phyloP scores from a whole-genome alignment of 2,113 vertebrate species.

The Chaetura pelagica region DNA sequence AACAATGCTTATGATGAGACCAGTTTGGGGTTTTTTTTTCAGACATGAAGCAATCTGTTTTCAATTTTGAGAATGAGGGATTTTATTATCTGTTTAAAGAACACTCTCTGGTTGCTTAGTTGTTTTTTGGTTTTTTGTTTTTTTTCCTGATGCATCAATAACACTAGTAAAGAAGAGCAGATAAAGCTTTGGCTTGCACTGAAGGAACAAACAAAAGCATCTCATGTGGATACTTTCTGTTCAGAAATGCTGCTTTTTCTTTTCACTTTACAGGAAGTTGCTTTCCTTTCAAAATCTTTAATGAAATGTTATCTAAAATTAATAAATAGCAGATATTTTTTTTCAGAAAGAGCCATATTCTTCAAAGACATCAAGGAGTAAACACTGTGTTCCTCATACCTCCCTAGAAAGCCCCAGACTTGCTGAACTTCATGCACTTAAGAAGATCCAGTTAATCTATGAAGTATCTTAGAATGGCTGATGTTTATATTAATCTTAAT shows the following conservation, averaged over 20 bases:
- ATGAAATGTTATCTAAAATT: neutral
- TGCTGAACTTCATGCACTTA: neutral
- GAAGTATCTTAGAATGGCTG: neutral
- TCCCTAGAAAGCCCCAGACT: neutral
- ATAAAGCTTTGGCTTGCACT: constrained; percentile 13
- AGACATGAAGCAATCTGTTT: constrained; percentile 65
- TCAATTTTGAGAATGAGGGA: constrained; percentile 71
- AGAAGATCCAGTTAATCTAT: neutral
- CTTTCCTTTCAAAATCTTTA: neutral
- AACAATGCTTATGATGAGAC: constrained; percentile 70
- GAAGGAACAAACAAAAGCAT: constrained; percentile 22
- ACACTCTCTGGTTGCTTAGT: constrained; percentile 37
- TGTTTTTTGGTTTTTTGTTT: neutral
- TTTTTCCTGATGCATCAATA: constrained; percentile 41
- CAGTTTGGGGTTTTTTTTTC: neutral
- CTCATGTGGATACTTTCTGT: neutral
- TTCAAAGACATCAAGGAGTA: neutral
- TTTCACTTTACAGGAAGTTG: constrained; percentile 24
- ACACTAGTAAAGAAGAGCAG: constrained; percentile 36
- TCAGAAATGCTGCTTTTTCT: constrained; percentile 23
- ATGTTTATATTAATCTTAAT: neutral
- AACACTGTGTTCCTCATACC: neutral
- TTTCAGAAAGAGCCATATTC: neutral
- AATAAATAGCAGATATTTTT: neutral
- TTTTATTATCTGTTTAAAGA: constrained; percentile 77